Evolutionary conservation across 2,113 vertebrate genomes (phyloP).

Genomic region (Epinephelus moara): DNA sequence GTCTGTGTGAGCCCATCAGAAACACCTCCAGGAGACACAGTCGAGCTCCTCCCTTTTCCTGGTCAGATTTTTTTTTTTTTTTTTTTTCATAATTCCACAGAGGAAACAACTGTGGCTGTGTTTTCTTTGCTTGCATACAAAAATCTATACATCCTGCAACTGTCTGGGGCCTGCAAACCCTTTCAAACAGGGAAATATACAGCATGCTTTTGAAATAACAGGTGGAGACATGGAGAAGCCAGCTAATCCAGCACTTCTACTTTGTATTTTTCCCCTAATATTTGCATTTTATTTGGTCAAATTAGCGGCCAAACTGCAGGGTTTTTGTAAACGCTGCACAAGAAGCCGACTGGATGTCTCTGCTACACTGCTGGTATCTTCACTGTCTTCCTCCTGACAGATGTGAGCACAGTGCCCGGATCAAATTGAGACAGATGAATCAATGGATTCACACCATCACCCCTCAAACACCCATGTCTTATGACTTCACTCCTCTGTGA

Average conservation of each 20-base stretch:
- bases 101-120: slow-evolving; percentile 26
- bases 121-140: slow-evolving; percentile 6
- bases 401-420: slow-evolving; percentile 38
- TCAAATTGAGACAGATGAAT: slow-evolving; percentile 70
- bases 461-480: slow-evolving; percentile 65
- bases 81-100: slow-evolving; percentile 26
- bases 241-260: not conserved
- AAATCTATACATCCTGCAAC: slow-evolving; percentile 10
- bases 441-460: slow-evolving; percentile 69
- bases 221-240: not conserved
- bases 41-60: slow-evolving; percentile 33
- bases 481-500: slow-evolving; percentile 67
- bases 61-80: slow-evolving; percentile 33
- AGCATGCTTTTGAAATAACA: not conserved
- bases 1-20: slow-evolving; percentile 53
- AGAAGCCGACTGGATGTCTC: not conserved
- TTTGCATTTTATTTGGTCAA: not conserved
- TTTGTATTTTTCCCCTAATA: not conserved
- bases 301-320: not conserved
- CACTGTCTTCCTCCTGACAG: slow-evolving; percentile 26
- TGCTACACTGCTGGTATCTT: not conserved
- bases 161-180: not conserved
- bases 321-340: not conserved
- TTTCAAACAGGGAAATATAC: not conserved
- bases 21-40: slow-evolving; percentile 52